Conservation (phyloP, 2,113 vertebrate genomes). For the Carassius gibelio region DNA sequence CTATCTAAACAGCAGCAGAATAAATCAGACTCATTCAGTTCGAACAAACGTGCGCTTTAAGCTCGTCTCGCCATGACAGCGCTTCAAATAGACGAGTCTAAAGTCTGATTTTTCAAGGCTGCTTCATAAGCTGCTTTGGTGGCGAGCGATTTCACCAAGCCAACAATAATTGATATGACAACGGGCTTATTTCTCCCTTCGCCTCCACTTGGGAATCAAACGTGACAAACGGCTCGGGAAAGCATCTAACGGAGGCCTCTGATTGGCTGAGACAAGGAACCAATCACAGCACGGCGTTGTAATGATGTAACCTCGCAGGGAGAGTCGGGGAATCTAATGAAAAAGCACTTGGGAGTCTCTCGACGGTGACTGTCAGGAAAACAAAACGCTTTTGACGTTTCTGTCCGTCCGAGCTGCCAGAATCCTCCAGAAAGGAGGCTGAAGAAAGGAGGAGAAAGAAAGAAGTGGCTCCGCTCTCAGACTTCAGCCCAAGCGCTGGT, state of each 20-base stretch:
- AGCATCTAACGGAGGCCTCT: not conserved
- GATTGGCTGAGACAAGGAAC: not conserved
- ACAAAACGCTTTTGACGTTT: conserved; percentile 4
- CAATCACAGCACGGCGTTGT: not conserved
- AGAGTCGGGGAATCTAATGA: not conserved
- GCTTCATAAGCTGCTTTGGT: conserved; percentile 75
- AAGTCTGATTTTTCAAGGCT: conserved; percentile 69
- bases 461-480: conserved; percentile 33
- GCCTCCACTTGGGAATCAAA: conserved; percentile 12
- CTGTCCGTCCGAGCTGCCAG: not conserved
- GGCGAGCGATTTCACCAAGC: conserved; percentile 72
- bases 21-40: not conserved
- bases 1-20: not conserved
- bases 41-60: conserved; percentile 29
- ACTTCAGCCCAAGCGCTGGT: conserved; percentile 44
- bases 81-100: conserved; percentile 70
- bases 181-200: conserved; percentile 69
- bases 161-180: conserved; percentile 80
- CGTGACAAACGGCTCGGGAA: conserved; percentile 31
- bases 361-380: not conserved
- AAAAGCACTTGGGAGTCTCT: not conserved
- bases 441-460: not conserved
- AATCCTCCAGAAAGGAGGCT: not conserved
- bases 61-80: conserved; percentile 56
- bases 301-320: not conserved